Conservation (phyloP, 2,888 invertebrate genomes). For the Pimpla rufipes region DNA sequence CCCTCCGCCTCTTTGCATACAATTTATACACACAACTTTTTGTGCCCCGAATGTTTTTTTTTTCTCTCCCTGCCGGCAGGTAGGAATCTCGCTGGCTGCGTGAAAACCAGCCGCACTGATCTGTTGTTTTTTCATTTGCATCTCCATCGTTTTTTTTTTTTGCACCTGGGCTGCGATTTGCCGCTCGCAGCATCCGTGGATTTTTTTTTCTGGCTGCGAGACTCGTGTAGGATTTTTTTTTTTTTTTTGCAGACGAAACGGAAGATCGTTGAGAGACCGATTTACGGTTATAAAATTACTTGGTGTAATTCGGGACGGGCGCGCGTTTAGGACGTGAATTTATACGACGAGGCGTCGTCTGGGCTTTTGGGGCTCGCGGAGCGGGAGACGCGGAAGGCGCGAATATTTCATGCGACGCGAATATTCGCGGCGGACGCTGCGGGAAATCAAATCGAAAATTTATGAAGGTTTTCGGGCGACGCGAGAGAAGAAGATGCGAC, state of each 20-base stretch:
- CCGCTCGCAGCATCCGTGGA: conserved; percentile 56
- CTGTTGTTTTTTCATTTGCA: conserved; percentile 40
- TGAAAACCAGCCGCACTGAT: neutral
- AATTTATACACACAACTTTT: conserved; percentile 80
- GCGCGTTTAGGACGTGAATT: conserved; percentile 75
- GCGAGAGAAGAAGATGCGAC: no score
- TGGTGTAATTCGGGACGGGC: conserved; percentile 80
- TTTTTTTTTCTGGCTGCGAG: conserved; percentile 16
- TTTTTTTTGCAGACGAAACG: conserved; percentile 16
- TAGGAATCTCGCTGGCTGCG: conserved; percentile 16
- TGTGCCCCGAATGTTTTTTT: conserved; percentile 37
- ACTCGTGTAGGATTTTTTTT: neutral
- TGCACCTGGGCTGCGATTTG: conserved; percentile 1
- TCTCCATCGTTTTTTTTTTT: conserved; percentile 42
- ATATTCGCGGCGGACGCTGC: conserved; percentile 32
- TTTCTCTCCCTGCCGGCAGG: conserved; percentile 38
- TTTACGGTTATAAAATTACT: conserved; percentile 84
- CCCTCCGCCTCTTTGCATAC: conserved; percentile 80
- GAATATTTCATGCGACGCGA: conserved; percentile 8
- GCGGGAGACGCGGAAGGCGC: neutral
- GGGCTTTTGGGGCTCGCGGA: neutral
- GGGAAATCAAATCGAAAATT: conserved; percentile 53
- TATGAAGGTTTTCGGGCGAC: conserved; percentile 23
- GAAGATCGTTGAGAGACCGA: conserved; percentile 83
- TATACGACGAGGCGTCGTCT: conserved; percentile 66